Percentiles rank a stretch among this genome's conserved stretches.
Conservation (phyloP, 2,888 invertebrate genomes). For the Nymphalis polychloros region DNA sequence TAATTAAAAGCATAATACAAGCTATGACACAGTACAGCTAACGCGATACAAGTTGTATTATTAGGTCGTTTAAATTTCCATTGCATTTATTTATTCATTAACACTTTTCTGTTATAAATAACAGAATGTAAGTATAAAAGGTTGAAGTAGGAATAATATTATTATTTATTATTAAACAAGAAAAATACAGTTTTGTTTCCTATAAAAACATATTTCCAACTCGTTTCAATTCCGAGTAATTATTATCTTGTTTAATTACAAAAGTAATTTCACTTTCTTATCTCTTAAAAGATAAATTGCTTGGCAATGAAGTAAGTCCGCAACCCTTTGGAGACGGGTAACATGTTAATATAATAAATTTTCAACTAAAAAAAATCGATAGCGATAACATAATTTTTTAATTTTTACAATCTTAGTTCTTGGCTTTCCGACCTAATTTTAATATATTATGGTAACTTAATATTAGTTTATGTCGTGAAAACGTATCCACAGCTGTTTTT, state of each 20-base stretch:
- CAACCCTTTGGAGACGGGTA: neutral
- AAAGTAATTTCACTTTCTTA: constrained; percentile 10
- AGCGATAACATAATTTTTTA: no score
- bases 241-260: constrained; percentile 5
- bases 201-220: neutral
- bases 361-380: neutral
- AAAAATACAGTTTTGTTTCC: neutral
- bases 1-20: constrained; percentile 27
- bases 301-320: neutral
- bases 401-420: no score
- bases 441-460: no score
- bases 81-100: no score
- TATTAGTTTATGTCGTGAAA: no score
- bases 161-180: no score
- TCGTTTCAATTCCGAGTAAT: constrained; percentile 6
- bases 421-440: no score
- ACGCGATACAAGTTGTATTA: neutral
- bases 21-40: neutral
- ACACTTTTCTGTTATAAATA: no score
- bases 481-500: no score
- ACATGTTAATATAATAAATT: neutral
- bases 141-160: no score
- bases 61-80: neutral
- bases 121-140: no score
- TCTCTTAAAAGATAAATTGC: constrained; percentile 11